Evolutionary conservation across 2,797 vertebrate genomes (phyloP).

Genomic region (Philypnodon macrostomus): DNA sequence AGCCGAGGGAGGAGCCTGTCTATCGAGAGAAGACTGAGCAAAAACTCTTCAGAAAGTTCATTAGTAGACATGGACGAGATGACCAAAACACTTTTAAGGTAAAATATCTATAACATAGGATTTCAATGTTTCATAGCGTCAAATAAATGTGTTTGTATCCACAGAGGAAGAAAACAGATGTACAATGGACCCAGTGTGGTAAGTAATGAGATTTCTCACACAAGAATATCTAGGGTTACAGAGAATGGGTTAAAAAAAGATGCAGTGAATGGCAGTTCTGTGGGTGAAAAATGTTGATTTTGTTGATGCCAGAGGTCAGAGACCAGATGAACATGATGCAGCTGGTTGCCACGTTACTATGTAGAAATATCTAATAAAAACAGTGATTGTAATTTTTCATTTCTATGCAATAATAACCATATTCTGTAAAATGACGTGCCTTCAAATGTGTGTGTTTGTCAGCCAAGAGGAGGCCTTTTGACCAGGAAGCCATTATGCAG

Average conservation of each 20-base stretch:
- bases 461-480: slow-evolving; percentile 69
- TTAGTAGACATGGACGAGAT: slow-evolving; percentile 82
- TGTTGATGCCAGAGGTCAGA: too few species aligned
- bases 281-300: too few species aligned
- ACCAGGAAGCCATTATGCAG: slow-evolving; percentile 78
- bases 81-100: slow-evolving; percentile 61
- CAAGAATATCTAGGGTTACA: too few species aligned
- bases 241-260: too few species aligned
- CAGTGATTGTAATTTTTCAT: too few species aligned
- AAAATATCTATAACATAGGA: slow-evolving; percentile 12
- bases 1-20: slow-evolving; percentile 72
- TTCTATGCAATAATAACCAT: too few species aligned
- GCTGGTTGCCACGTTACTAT: too few species aligned
- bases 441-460: slow-evolving; percentile 11
- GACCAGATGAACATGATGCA: too few species aligned
- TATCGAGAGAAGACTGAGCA: slow-evolving; percentile 82
- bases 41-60: slow-evolving; percentile 81
- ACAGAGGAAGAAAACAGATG: slow-evolving; percentile 69
- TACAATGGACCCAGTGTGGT: slow-evolving; percentile 72
- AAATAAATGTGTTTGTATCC: slow-evolving; percentile 23
- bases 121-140: neutral
- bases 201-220: too few species aligned
- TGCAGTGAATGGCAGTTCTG: too few species aligned
- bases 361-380: too few species aligned
- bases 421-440: too few species aligned